Base-by-base conservation (phyloP, 2,797 vertebrate species). In the Typhlichthys subterraneus region DNA sequence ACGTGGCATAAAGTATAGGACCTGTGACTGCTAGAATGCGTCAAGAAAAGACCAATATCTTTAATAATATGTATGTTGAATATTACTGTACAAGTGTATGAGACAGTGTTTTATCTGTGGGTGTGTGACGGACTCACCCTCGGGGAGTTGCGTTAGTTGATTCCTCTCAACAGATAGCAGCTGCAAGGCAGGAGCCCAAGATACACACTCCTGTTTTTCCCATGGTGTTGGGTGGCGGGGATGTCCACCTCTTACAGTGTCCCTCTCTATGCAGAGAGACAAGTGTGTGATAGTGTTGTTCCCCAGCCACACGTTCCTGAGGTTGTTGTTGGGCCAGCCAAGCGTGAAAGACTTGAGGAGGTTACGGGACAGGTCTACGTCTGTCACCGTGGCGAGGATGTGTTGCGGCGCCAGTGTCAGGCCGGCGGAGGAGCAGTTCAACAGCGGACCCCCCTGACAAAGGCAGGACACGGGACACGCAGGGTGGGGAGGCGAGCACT, bases 161-260 rank as follows among this genome's bases (percentile, higher is more conserved):
- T 98, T 97, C 85, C 87, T 91, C 77, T 93, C 91, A 68, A 86
- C 75, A 79, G 90, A 93, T 38, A 97, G 70, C 69, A 91, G 76
- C 87, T 93, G 91, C 73, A 96, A 86, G 84, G 83, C 57, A 10
- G 91, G 92, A 80, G 94, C 91, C 83, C 93, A 93, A 2, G 69
- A 3, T 0, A 69, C 52, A 57, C 82, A 89, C 12, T 74, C 19
- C 49, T 9, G 7, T 59, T 31, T 45, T 33, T 48, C 63, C 72
- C 45, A 1, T 0, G 45, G 53, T 71, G 67, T 5, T 10, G 29
- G 60, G 45, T 65, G 72, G 53, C 82, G 8, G 0, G 58, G 71
- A 42, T 85, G 17, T 33, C 45, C 80, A 12, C 56, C 53, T 63
- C 51, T 42, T 65, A 19, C 45, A 1, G 6, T 1, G 15, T 49